A percentile compares a stretch with the other conserved stretches of the same genome.
Evolutionary conservation across 2,797 vertebrate species (phyloP).

Genomic region (Mus spretus): DNA sequence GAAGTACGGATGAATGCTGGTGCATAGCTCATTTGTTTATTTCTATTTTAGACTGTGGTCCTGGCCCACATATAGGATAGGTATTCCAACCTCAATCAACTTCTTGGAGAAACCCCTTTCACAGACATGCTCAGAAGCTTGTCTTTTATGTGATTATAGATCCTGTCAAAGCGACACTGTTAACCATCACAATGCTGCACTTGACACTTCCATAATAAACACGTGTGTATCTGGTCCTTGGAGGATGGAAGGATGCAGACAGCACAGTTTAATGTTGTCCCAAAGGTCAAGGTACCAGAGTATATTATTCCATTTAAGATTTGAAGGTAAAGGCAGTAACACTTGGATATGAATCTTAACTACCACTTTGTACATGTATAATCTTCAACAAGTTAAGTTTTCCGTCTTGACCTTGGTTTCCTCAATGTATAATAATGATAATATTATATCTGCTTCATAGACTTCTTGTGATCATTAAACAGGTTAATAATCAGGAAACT

Average conservation of each 20-base stretch:
- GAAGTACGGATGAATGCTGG: neutral
- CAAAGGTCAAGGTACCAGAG: conserved; percentile 15
- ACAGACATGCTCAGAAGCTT: neutral
- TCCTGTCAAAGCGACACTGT: neutral
- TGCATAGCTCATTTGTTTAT: neutral
- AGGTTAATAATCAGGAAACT: conserved; percentile 29
- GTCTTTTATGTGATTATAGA: neutral
- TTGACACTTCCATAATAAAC: neutral
- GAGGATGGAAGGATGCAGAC: conserved; percentile 39
- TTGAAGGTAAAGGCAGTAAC: neutral
- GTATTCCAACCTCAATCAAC: neutral
- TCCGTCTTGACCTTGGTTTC: conserved; percentile 4
- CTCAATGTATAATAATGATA: conserved; percentile 6
- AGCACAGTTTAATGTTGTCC: conserved; percentile 46
- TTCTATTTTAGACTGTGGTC: neutral
- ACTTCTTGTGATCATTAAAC: conserved; percentile 29
- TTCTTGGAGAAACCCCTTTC: neutral
- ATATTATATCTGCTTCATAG: neutral
- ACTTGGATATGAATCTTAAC: conserved; percentile 7
- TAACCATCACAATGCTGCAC: neutral
- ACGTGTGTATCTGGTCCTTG: conserved; percentile 45
- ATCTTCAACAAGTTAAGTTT: conserved; percentile 23
- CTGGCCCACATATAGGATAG: neutral
- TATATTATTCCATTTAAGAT: conserved; percentile 50
- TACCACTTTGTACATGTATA: neutral